Percentiles rank a stretch among this genome's conserved stretches.
Conservation (phyloP, 2,797 vertebrate species). For the Poeciliopsis presidionis region DNA sequence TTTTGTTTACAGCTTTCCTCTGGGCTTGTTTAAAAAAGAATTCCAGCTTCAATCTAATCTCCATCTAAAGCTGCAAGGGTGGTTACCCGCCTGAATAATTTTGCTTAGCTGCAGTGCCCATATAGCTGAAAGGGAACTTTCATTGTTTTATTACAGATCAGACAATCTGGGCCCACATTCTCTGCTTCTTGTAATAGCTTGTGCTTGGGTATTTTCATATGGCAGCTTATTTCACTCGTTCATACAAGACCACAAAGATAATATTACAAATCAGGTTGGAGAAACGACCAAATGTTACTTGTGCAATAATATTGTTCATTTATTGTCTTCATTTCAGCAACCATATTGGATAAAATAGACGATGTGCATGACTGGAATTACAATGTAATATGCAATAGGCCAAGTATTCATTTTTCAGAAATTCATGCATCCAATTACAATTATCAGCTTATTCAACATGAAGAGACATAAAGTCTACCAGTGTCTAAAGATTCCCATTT, state of each 20-base stretch:
- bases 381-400: slow-evolving; percentile 29
- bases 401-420: slow-evolving; percentile 31
- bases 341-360: background rate
- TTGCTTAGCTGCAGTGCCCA: slow-evolving; percentile 57
- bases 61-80: slow-evolving; percentile 69
- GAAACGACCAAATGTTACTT: slow-evolving; percentile 35
- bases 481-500: slow-evolving; percentile 45
- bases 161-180: slow-evolving; percentile 57
- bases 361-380: slow-evolving; percentile 21
- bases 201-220: slow-evolving; percentile 50
- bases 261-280: slow-evolving; percentile 13
- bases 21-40: slow-evolving; percentile 69
- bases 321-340: slow-evolving; percentile 13
- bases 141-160: slow-evolving; percentile 75
- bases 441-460: slow-evolving; percentile 63
- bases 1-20: slow-evolving; percentile 75
- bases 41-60: slow-evolving; percentile 76
- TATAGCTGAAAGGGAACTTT: slow-evolving; percentile 64
- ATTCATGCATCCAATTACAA: slow-evolving; percentile 54
- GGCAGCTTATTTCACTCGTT: slow-evolving; percentile 47
- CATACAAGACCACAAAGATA: slow-evolving; percentile 26
- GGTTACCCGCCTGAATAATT: slow-evolving; percentile 64
- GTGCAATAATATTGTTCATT: slow-evolving; percentile 26
- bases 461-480: slow-evolving; percentile 57
- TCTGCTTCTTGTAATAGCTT: slow-evolving; percentile 52